phyloP scores from a whole-genome alignment of 2,797 vertebrate species.

The Oreortyx pictus region DNA sequence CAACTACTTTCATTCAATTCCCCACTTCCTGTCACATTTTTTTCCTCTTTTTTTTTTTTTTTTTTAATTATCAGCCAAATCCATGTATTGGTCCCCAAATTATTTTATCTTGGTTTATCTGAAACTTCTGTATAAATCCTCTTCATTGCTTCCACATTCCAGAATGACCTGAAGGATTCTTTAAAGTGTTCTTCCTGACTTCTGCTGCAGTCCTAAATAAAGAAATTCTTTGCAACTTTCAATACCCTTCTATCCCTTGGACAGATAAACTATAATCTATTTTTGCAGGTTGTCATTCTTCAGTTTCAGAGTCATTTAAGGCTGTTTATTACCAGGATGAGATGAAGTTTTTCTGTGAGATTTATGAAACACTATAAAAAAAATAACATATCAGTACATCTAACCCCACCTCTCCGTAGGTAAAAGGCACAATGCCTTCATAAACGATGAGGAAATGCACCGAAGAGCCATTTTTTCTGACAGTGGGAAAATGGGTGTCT shows the following conservation, averaged over 20 bases:
- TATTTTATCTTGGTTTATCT: neutral
- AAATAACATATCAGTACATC: neutral
- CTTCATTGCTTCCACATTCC: neutral
- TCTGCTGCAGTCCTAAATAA: neutral
- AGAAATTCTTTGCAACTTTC: neutral
- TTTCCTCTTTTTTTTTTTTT: rapidly evolving
- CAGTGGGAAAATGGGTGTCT: neutral
- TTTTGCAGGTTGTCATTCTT: neutral
- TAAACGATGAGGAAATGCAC: neutral
- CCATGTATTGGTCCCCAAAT: neutral
- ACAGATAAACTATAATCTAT: neutral
- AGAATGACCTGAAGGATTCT: neutral
- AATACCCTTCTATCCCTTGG: neutral
- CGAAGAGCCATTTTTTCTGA: neutral
- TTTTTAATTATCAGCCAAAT: neutral
- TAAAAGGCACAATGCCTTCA: neutral
- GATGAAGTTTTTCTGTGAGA: neutral
- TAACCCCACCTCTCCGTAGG: too few species aligned
- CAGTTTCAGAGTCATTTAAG: neutral
- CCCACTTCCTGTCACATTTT: neutral
- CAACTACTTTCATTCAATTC: neutral
- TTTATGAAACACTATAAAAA: neutral
- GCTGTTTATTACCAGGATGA: neutral
- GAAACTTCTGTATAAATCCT: rapidly evolving
- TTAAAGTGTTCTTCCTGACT: neutral